Conservation (phyloP, 2,888 invertebrate genomes). For the Laspeyria flexula region DNA sequence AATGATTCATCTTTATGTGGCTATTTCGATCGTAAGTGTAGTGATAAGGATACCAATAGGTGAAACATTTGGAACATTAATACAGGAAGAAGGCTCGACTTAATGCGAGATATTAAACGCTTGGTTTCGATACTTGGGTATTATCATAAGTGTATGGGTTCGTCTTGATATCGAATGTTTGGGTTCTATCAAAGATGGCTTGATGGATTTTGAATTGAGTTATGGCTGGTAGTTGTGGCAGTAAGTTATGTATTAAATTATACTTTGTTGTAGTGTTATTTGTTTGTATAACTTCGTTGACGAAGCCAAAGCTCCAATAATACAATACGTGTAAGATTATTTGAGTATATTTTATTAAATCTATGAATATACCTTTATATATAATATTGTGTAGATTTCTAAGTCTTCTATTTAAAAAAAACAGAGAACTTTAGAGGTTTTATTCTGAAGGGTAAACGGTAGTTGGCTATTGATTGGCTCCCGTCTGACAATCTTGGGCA, state of each 20-base stretch:
- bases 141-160: constrained; percentile 29
- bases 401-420: no score
- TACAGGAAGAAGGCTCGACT: constrained; percentile 44
- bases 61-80: constrained; percentile 52
- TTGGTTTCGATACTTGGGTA: constrained; percentile 25
- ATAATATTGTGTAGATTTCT: no score
- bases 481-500: no score
- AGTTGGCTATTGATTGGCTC: no score
- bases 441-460: no score
- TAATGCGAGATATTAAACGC: constrained; percentile 48
- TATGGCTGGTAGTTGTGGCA: neutral
- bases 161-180: constrained; percentile 34
- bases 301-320: no score
- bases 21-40: constrained; percentile 74
- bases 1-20: constrained; percentile 65
- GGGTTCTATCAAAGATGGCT: neutral
- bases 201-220: neutral
- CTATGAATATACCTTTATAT: no score
- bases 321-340: no score
- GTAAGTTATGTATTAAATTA: neutral
- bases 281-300: neutral
- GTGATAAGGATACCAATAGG: constrained; percentile 68
- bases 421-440: no score
- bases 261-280: neutral
- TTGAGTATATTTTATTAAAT: no score